phyloP scores from a whole-genome alignment of 1,140 invertebrate species.

The Hylaeus volcanicus region DNA sequence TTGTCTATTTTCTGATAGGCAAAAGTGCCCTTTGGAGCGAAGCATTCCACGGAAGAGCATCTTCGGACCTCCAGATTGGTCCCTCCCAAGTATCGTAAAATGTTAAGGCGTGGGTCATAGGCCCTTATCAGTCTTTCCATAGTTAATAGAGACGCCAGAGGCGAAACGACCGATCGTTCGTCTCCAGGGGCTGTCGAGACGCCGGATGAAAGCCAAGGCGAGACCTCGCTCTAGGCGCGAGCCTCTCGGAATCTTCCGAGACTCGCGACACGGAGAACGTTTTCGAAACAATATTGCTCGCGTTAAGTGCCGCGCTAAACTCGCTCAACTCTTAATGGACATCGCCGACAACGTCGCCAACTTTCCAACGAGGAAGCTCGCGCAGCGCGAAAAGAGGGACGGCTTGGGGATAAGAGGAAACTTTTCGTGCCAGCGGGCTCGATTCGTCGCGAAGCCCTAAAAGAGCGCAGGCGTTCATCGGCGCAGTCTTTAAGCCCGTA shows the following conservation, averaged over 20 bases:
- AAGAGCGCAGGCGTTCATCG: conserved; percentile 40
- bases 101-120: too few relatives aligned
- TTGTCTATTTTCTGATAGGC: too few relatives aligned
- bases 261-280: conserved; percentile 48
- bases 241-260: conserved; percentile 44
- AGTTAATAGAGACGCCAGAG: too few relatives aligned
- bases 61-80: too few relatives aligned
- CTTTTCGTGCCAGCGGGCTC: conserved; percentile 45
- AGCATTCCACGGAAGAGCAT: too few relatives aligned
- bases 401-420: conserved; percentile 45
- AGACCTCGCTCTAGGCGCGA: too few relatives aligned
- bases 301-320: conserved; percentile 60
- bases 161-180: neutral
- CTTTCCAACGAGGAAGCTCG: conserved; percentile 45
- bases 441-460: conserved; percentile 50
- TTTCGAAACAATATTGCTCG: conserved; percentile 61
- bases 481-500: conserved; percentile 46
- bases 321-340: conserved; percentile 63
- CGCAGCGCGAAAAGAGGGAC: neutral
- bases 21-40: too few relatives aligned
- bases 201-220: neutral
- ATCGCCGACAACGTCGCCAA: conserved; percentile 55
- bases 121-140: too few relatives aligned
- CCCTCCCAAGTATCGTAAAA: too few relatives aligned
- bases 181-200: neutral